Conservation (phyloP, 2,797 vertebrate species). For the Syngnathus rostellatus region DNA sequence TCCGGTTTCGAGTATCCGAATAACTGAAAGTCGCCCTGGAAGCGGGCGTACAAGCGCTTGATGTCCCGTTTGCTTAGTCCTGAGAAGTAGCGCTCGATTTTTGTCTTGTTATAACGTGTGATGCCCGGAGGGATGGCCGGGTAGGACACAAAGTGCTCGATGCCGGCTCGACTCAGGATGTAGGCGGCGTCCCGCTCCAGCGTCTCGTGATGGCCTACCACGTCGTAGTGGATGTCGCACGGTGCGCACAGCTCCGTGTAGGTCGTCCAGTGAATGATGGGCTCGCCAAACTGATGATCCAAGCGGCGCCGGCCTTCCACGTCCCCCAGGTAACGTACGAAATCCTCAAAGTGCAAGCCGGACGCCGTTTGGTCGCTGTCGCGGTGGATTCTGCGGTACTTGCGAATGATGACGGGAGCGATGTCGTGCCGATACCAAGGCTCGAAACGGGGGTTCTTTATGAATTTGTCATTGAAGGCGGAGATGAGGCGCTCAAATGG, state of each 20-base stretch:
- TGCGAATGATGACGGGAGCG: slow-evolving; percentile 89
- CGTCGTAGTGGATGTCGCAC: slow-evolving; percentile 83
- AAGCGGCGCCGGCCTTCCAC: slow-evolving; percentile 74
- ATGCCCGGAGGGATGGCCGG: slow-evolving; percentile 93
- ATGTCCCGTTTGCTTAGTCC: slow-evolving; percentile 85
- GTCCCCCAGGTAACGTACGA: slow-evolving; percentile 93
- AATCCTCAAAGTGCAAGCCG: slow-evolving; percentile 92
- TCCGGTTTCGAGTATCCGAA: slow-evolving; percentile 88
- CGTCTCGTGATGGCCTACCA: slow-evolving; percentile 92
- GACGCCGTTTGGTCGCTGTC: slow-evolving; percentile 58
- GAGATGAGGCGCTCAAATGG: slow-evolving; percentile 96
- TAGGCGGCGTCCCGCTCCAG: slow-evolving; percentile 85
- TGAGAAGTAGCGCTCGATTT: slow-evolving; percentile 87
- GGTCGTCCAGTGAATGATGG: slow-evolving; percentile 94
- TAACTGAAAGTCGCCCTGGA: slow-evolving; percentile 87
- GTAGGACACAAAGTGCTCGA: slow-evolving; percentile 83
- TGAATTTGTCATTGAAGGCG: slow-evolving; percentile 96
- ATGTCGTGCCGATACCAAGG: slow-evolving; percentile 97
- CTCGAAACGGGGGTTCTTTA: slow-evolving; percentile 93
- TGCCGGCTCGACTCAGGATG: slow-evolving; percentile 82
- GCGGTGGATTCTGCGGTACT: slow-evolving; percentile 81
- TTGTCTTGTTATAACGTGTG: slow-evolving; percentile 87
- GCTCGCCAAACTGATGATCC: slow-evolving; percentile 88
- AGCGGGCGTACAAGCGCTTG: slow-evolving; percentile 79
- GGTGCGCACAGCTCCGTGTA: slow-evolving; percentile 90